These are phyloP conservation scores for Sinonovacula constricta DNA, from an alignment of 1,140 invertebrate species.

Conservation along the genomic window DNA sequence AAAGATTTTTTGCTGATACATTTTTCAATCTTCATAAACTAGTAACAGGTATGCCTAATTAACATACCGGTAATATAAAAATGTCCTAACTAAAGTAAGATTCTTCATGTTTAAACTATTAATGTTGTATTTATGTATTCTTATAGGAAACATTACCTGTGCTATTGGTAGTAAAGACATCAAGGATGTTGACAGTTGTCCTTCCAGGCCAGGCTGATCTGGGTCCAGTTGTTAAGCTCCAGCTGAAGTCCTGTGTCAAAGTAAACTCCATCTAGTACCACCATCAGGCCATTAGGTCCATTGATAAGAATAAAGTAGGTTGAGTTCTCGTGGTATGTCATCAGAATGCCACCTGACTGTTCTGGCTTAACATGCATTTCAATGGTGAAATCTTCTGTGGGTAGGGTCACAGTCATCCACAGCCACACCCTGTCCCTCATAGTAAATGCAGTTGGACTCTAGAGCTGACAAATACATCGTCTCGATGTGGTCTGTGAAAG, in stretches of 20 bases:
- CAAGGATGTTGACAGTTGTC: conserved; percentile 38
- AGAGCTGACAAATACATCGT: conserved; percentile 20
- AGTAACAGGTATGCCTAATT: no score
- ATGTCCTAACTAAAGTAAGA: no score
- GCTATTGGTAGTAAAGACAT: conserved; percentile 49
- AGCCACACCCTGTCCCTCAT: conserved; percentile 17
- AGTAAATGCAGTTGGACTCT: conserved; percentile 40
- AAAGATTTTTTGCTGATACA: no score
- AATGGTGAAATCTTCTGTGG: conserved; percentile 19
- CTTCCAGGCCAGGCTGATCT: conserved; percentile 55
- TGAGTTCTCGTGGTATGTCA: conserved; percentile 22
- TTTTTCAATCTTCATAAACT: no score
- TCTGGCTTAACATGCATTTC: conserved; percentile 45
- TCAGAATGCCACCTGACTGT: conserved; percentile 14
- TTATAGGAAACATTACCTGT: conserved; percentile 28
- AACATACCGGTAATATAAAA: no score
- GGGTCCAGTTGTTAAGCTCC: conserved; percentile 54
- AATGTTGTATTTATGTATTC: no score
- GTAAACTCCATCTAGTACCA: conserved; percentile 3
- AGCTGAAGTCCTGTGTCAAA: conserved; percentile 45
- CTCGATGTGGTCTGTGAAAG: conserved; percentile 36
- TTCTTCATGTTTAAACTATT: no score
- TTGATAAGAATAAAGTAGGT: conserved; percentile 36
- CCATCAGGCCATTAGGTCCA: conserved; percentile 25
- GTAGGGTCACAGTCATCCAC: conserved; percentile 7